Base-by-base conservation (phyloP, 2,797 vertebrate species). In the Hozukius guyotensis region DNA sequence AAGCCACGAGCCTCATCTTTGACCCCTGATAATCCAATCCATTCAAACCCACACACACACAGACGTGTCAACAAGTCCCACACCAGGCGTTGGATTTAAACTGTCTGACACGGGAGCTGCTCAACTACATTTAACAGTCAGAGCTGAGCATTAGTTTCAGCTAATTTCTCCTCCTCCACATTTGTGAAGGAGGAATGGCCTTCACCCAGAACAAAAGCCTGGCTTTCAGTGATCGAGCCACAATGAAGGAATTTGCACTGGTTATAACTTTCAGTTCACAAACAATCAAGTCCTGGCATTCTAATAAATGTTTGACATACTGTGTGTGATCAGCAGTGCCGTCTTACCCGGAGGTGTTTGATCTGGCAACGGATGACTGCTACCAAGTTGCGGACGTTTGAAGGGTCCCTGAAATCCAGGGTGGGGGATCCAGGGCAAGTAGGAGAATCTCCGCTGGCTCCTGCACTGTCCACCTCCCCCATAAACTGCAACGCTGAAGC, bases 321-420 rank as follows among this genome's bases (percentile, higher is more conserved):
- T 56, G 32, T 56, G 13, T 29, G 49, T n/a, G 13, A 71, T 1
- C 9, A 18, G 25, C 20, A 46, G 4, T 29, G 22, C 57, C 13
- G 9, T 32, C 89, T 86, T 93, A 96, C 95, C 95, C 96, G 95
- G 27, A 97, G 95, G 80, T 97, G 96, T 91, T 96, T 96, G 76
- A 97, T 95, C 92, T 97, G 97, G 85, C 96, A 96, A n/a, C 96
- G 95, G 72, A 97, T 96, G 78, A 97, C 94, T 0, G 94, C 96
- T 14, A 96, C 95, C 87, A 97, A 92, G 92, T 95, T 96, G 65
- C 94, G 87, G 12, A 97, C 94, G 5, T 96, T 95, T 52, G 96
- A 95, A 4, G 96, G 96, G 78, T 97, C 97, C 89, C 95, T 95
- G 88, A 97, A 96, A 56, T 96, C 94, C 73, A 95, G 85, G n/a